Base-by-base conservation (phyloP, 2,113 vertebrate species). In the Odobenus rosmarus region DNA sequence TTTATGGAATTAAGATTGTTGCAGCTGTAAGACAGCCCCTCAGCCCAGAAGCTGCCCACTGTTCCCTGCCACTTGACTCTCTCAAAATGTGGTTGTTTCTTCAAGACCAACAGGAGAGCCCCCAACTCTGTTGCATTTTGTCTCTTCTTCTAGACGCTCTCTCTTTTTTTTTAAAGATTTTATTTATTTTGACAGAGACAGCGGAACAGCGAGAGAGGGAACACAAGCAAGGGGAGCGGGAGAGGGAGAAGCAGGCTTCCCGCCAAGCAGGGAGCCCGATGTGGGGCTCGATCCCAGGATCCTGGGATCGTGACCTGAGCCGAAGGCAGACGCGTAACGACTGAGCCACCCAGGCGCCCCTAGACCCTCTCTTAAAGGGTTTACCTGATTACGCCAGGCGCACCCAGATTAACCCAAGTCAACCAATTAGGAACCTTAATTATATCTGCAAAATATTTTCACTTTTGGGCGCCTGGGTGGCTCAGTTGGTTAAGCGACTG, bases 391-490 rank as follows among this genome's bases (percentile, higher is more conserved):
- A 57, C 53, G 36, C 51, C 46, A 26, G 61, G 71, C 33, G 9
- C 64, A 82, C 39, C 13, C 9, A n/a, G 19, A 4, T 71, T 61
- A 92, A 46, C 33, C 67, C n/a, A 87, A 90, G 42, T 84, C 62
- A 76, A 1, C 86, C 62, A 59, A 55, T 90, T 42, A 62, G 46
- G 46, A 19, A 31, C 10, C 62, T 94, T 90, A 53, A 67, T 96
- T 84, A 67, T 7, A 67, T 67, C 31, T 93, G 39, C 26, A 74
- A 3, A 89, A 55, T 92, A 55, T 26, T 15, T 94, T 96, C 49
- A 46, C 16, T 33, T 77, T 93, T 33, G 26, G 39, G 39, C 39
- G 39, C 39, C 39, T 39, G 39, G 39, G 39, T 39, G 39, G 39
- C 39, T 39, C 39, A 39, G 39, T 39, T 39, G 39, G 39, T 39